Conservation (phyloP, 2,888 invertebrate genomes). For the Myopa tessellatipennis region DNA sequence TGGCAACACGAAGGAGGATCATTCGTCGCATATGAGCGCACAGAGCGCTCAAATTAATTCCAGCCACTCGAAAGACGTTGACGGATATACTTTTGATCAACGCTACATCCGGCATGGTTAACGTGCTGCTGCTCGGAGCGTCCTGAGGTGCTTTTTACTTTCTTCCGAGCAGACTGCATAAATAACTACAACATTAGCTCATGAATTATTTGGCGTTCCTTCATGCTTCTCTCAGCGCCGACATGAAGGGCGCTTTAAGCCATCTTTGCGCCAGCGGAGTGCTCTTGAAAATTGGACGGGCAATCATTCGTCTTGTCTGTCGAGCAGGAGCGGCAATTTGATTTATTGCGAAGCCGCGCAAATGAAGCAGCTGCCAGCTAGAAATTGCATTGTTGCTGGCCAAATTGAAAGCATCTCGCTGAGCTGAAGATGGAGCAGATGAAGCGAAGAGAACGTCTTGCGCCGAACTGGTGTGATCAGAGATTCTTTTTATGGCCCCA, state of each 20-base stretch:
- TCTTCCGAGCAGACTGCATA: conserved; percentile 37
- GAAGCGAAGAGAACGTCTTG: too few relatives aligned
- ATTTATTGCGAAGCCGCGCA: conserved; percentile 43
- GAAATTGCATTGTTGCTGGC: too few relatives aligned
- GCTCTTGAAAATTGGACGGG: conserved; percentile 52
- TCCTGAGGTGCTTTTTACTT: conserved; percentile 36
- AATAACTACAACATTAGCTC: conserved; percentile 46
- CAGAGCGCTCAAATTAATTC: neutral
- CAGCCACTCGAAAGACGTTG: conserved; percentile 24
- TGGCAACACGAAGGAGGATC: too few relatives aligned
- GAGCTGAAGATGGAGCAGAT: neutral
- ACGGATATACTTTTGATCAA: conserved; percentile 36
- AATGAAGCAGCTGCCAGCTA: conserved; percentile 16
- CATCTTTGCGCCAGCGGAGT: neutral
- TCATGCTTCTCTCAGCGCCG: neutral
- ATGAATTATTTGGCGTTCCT: conserved; percentile 44
- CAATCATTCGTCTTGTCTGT: conserved; percentile 52
- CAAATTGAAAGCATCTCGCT: neutral
- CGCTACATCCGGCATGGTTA: neutral
- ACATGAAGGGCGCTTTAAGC: neutral
- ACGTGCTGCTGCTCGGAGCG: neutral
- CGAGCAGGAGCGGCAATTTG: conserved; percentile 27
- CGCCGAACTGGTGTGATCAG: too few relatives aligned
- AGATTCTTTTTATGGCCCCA: too few relatives aligned
- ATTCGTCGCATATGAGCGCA: too few relatives aligned